Conservation (phyloP, 2,888 invertebrate genomes). For the Iphiclides podalirius region DNA sequence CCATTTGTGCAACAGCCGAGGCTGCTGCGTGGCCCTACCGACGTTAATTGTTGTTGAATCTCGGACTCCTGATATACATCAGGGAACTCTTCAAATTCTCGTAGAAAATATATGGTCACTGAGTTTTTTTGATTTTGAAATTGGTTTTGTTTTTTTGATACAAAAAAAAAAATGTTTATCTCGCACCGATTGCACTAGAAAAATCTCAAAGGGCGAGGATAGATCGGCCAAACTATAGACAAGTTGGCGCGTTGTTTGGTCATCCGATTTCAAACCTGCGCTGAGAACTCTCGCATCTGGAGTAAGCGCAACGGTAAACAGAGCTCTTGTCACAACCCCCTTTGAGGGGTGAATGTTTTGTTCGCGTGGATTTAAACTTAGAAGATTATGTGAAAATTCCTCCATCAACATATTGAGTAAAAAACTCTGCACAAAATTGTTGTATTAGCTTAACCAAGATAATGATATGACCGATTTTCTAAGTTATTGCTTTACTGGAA, state of each 20-base stretch:
- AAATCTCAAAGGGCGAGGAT: conserved; percentile 14
- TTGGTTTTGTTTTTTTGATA: too few relatives aligned
- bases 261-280: conserved; percentile 35
- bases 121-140: too few relatives aligned
- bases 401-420: conserved; percentile 6
- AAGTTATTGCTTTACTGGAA: too few relatives aligned
- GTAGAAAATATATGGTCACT: too few relatives aligned
- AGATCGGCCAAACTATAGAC: conserved; percentile 30
- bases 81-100: too few relatives aligned
- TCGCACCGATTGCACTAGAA: too few relatives aligned
- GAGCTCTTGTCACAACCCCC: conserved; percentile 24
- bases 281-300: conserved; percentile 43
- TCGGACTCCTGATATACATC: too few relatives aligned
- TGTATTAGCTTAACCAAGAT: not conserved
- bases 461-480: too few relatives aligned
- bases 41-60: too few relatives aligned
- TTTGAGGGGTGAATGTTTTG: conserved; percentile 21
- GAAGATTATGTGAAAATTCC: conserved; percentile 20
- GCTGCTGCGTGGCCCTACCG: too few relatives aligned
- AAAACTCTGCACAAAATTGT: not conserved
- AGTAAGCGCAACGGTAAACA: conserved; percentile 42
- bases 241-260: conserved; percentile 38
- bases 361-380: conserved; percentile 20
- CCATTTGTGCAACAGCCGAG: too few relatives aligned
- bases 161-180: too few relatives aligned